Percentiles rank a stretch among this genome's conserved stretches.
Conservation (phyloP, 2,888 invertebrate species). For the Folsomia candida region DNA sequence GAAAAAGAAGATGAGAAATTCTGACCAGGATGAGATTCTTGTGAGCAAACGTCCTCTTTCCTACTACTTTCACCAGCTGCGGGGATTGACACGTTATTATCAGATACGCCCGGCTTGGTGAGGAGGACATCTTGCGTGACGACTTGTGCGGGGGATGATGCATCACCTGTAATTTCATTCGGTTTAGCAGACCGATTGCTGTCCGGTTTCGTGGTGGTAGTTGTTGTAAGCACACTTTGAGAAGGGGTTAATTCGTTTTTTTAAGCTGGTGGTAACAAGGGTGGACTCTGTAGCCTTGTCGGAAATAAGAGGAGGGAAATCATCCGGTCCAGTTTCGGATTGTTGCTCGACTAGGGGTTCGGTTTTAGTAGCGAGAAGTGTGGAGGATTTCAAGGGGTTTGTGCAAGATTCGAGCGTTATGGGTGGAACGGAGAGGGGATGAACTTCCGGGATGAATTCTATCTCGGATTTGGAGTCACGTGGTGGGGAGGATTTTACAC, state of each 20-base stretch:
- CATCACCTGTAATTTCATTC: constrained; percentile 15
- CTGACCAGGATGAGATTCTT: constrained; percentile 46
- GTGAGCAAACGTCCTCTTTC: background rate
- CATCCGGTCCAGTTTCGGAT: background rate
- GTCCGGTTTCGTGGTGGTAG: background rate
- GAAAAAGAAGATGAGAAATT: constrained; percentile 31
- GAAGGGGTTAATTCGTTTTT: background rate
- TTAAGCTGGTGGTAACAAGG: constrained; percentile 3
- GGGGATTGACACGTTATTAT: no score
- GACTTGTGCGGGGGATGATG: background rate
- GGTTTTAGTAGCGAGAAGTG: background rate
- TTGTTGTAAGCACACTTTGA: background rate
- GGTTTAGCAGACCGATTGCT: constrained; percentile 13
- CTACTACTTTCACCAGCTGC: constrained; percentile 4
- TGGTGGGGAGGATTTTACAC: no score
- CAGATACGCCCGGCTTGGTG: no score
- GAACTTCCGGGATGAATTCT: constrained; percentile 7
- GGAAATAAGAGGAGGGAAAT: background rate
- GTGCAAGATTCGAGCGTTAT: constrained; percentile 4
- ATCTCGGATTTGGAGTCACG: background rate
- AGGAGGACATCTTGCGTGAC: background rate
- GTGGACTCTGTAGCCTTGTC: background rate
- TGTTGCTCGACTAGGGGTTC: background rate
- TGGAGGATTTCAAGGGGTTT: constrained; percentile 9
- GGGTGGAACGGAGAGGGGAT: constrained; percentile 11